Evolutionary conservation across 2,113 vertebrate genomes (phyloP).

Genomic region (Eretmochelys imbricata): DNA sequence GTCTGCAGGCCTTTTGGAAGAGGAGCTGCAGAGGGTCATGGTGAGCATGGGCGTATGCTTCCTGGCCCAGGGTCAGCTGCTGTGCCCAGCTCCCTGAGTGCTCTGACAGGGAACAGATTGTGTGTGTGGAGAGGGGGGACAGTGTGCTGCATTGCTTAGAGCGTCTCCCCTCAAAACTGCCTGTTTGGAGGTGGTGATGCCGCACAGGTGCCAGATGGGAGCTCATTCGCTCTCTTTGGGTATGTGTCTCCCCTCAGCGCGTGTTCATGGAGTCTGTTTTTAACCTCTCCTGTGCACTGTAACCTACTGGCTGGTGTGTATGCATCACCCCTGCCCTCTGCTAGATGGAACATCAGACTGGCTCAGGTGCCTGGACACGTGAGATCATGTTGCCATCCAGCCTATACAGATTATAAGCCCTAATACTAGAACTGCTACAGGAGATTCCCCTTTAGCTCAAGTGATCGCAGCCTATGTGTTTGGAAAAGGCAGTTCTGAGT

Average conservation of each 20-base stretch:
- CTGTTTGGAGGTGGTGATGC: neutral
- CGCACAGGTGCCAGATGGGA: neutral
- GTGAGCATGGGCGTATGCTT: neutral
- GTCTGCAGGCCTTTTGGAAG: neutral
- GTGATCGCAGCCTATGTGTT: neutral
- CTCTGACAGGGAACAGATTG: neutral
- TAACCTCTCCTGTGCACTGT: neutral
- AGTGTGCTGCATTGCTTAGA: neutral
- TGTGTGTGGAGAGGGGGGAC: neutral
- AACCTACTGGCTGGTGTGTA: neutral
- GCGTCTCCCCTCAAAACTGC: neutral
- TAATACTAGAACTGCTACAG: neutral
- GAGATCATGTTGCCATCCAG: neutral
- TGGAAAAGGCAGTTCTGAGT: rapidly evolving
- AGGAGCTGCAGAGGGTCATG: neutral
- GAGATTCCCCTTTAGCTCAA: neutral
- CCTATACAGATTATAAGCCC: neutral
- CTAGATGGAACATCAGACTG: neutral
- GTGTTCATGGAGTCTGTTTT: neutral
- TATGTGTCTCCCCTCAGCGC: neutral
- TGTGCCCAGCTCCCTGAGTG: neutral
- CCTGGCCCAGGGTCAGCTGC: neutral
- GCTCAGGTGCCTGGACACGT: neutral
- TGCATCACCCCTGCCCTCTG: neutral
- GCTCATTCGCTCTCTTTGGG: neutral